These are phyloP conservation scores for Hydrocynus forskahlii DNA, from an alignment of 2,797 vertebrate genomes.

Conservation along the genomic window DNA sequence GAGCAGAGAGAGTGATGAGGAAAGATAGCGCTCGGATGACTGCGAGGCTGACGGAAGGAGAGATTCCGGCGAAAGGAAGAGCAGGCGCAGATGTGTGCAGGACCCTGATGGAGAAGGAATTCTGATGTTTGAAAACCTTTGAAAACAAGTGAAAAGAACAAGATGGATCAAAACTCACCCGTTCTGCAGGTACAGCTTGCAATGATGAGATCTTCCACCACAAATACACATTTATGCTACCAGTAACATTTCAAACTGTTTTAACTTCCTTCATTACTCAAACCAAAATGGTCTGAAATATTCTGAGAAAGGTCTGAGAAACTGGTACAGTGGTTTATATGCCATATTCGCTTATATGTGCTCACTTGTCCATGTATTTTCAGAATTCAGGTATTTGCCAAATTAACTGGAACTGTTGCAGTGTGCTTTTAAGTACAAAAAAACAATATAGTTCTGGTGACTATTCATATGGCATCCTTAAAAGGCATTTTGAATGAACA, in stretches of 20 bases:
- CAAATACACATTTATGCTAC: background rate
- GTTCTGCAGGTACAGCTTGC: slow-evolving; percentile 70
- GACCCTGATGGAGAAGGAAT: slow-evolving; percentile 52
- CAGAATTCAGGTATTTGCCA: background rate
- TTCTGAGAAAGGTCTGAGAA: background rate
- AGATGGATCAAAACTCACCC: slow-evolving; percentile 66
- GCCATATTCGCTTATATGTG: background rate
- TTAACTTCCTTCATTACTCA: background rate
- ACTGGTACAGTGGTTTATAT: background rate
- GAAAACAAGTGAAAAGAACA: slow-evolving; percentile 56
- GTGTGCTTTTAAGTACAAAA: background rate
- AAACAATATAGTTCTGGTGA: background rate
- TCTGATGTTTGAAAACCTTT: slow-evolving; percentile 14
- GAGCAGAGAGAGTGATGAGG: slow-evolving; percentile 71
- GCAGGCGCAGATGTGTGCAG: slow-evolving; percentile 41
- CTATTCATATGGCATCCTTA: background rate
- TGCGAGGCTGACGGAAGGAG: slow-evolving; percentile 59
- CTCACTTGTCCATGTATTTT: background rate
- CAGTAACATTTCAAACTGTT: background rate
- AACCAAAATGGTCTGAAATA: background rate
- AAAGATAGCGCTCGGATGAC: slow-evolving; percentile 71
- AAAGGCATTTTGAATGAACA: background rate
- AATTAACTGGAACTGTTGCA: background rate
- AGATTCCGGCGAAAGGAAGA: slow-evolving; percentile 37
- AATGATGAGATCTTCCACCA: background rate